phyloP scores from a whole-genome alignment of 2,888 invertebrate genomes.

The Phengaris alcon region DNA sequence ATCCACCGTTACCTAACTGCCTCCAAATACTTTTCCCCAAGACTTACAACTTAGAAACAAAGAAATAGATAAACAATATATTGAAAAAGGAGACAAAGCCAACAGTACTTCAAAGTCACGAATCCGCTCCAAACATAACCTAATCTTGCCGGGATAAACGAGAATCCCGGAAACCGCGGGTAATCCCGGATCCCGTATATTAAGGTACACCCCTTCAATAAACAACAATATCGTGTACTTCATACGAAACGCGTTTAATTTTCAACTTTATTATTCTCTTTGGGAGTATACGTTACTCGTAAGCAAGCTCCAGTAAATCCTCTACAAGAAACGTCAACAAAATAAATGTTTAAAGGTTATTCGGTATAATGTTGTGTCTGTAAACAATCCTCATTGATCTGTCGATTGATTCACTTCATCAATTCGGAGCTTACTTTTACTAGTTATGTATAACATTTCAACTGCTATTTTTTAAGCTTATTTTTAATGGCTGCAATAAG shows the following conservation, averaged over 20 bases:
- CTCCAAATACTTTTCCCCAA: background rate
- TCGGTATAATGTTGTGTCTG: background rate
- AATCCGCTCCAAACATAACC: background rate
- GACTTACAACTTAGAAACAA: too few relatives aligned
- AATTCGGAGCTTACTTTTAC: background rate
- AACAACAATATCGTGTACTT: background rate
- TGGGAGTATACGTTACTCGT: background rate
- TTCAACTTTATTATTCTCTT: constrained; percentile 1
- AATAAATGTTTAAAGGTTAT: constrained; percentile 5
- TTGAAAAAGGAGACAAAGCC: background rate
- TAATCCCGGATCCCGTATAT: background rate
- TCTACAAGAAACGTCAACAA: background rate
- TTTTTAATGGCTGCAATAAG: too few relatives aligned
- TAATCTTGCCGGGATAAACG: background rate
- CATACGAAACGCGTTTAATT: background rate
- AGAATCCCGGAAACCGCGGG: background rate
- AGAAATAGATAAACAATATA: background rate
- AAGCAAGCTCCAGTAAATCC: background rate
- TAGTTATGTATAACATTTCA: background rate
- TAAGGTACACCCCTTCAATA: background rate
- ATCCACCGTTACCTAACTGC: background rate
- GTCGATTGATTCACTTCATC: background rate
- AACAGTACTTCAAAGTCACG: background rate
- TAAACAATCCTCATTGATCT: background rate
- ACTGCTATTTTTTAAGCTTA: background rate